Base-by-base conservation (phyloP, 2,888 invertebrate species). In the Amblyteles armatorius region DNA sequence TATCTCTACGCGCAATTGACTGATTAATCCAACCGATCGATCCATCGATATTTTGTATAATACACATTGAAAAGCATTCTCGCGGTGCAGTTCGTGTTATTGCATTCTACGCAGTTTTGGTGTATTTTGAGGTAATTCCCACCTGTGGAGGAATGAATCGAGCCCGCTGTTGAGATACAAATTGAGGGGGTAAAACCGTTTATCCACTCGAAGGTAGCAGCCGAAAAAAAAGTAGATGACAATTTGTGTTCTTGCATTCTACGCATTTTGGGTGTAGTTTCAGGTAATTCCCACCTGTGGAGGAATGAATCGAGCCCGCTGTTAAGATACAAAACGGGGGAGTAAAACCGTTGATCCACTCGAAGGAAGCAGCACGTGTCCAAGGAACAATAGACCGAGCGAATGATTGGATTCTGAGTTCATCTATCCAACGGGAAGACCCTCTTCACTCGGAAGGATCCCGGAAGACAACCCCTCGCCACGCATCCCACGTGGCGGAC, bases 391-490 rank as follows among this genome's bases (percentile, higher is more conserved):
- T 73, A 55, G 40, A 74, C 19, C 29, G 67, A 36, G 57, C 26
- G 67, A 76, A 79, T 71, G 65, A 79, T 85, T 50, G 57, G 63
- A 67, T 67, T 29, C 40, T 33, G 60, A 22, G 48, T 76, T 65
- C 55, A 72, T 72, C 68, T 36, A 84, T 74, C 40, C 67, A 72
- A 67, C 71, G 13, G 57, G 22, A 76, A 48, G 74, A 55, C 57
- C 71, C 72, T 60, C 72, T 82, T 60, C 50, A 33, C 55, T 78
- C 71, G 50, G 67, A 67, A 57, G 33, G 57, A 79, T 44, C 55
- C 85, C 67, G 52, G 76, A 82, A 79, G 67, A 76, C 76, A 57
- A 57, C 57, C 74, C 76, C 76, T 52, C 67, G 16, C 19, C 67
- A 40, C 44, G 69, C 69, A 71, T 48, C 33, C 63, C 84, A 79